Evolutionary conservation across 2,797 vertebrate genomes (phyloP).

Genomic region (Parauchenoglanis punctatus): DNA sequence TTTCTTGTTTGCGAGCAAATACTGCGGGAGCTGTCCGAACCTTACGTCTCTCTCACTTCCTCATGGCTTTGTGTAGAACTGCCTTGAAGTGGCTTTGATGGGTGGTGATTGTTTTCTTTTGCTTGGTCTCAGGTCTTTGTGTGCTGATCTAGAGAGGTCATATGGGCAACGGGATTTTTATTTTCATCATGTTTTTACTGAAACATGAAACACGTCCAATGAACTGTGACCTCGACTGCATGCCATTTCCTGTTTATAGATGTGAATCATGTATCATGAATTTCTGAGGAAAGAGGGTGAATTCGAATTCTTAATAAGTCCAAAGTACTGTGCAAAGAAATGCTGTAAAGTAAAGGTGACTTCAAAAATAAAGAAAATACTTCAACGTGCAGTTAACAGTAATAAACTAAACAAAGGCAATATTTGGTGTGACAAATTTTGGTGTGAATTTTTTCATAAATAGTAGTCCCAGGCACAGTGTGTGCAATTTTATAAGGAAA

Average conservation of each 20-base stretch:
- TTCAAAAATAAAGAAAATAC: no score
- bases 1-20: not conserved
- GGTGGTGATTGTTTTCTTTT: not conserved
- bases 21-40: not conserved
- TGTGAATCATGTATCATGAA: not conserved
- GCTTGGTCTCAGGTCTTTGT: constrained; percentile 3
- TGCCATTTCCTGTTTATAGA: not conserved
- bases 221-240: not conserved
- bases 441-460: no score
- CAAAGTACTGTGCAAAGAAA: no score
- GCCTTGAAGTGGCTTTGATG: not conserved
- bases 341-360: no score
- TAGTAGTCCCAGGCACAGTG: no score
- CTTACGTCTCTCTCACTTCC: not conserved
- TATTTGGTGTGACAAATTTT: no score
- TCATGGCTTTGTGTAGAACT: not conserved
- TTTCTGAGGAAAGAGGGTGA: not conserved
- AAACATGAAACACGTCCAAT: not conserved
- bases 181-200: constrained; percentile 3
- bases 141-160: not conserved
- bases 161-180: not conserved
- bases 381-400: no score
- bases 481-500: no score
- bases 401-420: no score
- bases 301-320: not conserved